A percentile compares a stretch with the other conserved stretches of the same genome.
Evolutionary conservation across 2,797 vertebrate genomes (phyloP).

Genomic region (Lophius americanus): DNA sequence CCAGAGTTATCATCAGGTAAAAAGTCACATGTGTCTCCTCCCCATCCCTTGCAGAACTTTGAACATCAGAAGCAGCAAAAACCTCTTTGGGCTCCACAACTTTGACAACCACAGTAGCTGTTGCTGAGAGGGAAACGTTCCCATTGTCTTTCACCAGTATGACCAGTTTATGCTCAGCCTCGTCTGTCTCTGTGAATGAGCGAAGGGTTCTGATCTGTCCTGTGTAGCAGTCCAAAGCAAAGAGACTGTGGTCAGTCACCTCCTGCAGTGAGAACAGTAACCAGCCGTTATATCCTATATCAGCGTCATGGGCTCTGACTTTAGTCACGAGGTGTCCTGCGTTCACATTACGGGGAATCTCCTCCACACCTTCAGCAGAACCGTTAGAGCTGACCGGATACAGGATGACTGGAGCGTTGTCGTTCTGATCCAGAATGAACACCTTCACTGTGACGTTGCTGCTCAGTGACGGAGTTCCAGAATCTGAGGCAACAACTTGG

Average conservation of each 20-base stretch:
- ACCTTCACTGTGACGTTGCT: constrained; percentile 58
- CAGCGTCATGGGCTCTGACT: constrained; percentile 52
- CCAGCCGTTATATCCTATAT: constrained; percentile 63
- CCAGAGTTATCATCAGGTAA: constrained; percentile 57
- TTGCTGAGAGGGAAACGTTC: constrained; percentile 40
- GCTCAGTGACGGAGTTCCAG: constrained; percentile 31
- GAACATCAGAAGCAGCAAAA: constrained; percentile 35
- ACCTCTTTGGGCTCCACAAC: constrained; percentile 35
- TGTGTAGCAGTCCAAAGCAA: constrained; percentile 55
- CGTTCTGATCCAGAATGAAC: constrained; percentile 49
- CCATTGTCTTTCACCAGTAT: constrained; percentile 62
- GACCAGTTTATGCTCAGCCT: constrained; percentile 46
- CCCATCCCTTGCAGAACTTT: constrained; percentile 22
- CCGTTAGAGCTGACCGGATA: constrained; percentile 48
- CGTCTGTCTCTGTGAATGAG: constrained; percentile 32
- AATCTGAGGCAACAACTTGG: constrained; percentile 29
- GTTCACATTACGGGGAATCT: constrained; percentile 60
- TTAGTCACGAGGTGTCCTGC: constrained; percentile 27
- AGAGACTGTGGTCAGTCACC: constrained; percentile 45
- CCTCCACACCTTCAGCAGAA: constrained; percentile 58
- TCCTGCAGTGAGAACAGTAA: constrained; percentile 43
- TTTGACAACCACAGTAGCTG: constrained; percentile 46
- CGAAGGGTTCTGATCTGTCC: constrained; percentile 50
- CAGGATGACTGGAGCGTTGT: constrained; percentile 52
- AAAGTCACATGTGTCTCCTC: constrained; percentile 28